Evolutionary conservation across 2,888 invertebrate species (phyloP), one percentile per base, ranked within the genome.

Genomic region (Stenurella melanura): DNA sequence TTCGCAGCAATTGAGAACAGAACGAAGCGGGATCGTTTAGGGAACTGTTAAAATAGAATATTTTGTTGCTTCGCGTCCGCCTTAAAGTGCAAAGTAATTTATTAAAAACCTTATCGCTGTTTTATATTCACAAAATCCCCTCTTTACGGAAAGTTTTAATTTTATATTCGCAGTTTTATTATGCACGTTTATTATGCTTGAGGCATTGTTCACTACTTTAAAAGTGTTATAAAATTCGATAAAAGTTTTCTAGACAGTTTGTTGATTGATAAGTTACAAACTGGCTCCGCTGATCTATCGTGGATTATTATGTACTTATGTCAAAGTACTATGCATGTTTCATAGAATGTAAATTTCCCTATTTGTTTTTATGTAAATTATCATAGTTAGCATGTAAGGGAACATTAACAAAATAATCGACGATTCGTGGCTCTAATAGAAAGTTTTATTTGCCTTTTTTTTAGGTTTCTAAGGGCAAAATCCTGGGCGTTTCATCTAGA

Each of bases 171-270:
- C 50, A 50, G n/a, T n/a, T 50, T 50, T 50, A 50, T 50, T 50
- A 17, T n/a, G n/a, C n/a, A 17, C n/a, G 50, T 50, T 50, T 50
- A 50, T 50, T 50, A 50, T n/a, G 50, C n/a, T n/a, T n/a, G 1
- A 50, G 4, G 12, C 50, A n/a, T 12, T 50, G 50, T 50, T 15
- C 50, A n/a, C 50, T n/a, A 12, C 12, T 50, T 50, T n/a, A 3
- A 50, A n/a, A 50, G 50, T 50, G 18, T 42, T 11, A 42, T 64
- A 42, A 64, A 64, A 64, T 42, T 64, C 64, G 42, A 64, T 64
- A 64, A 64, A 64, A 64, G 64, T 64, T 64, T 42, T 42, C 64
- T 19, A 64, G 64, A 18, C 42, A 19, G 61, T 34, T 34, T 34
- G 0, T 34, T 9, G 30, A 34, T 34, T 34, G 30, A 34, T 34